Evolutionary conservation across 37 sponge, comb jelly and placozoan genomes (phyloP).

Genomic region (Oopsacas minuta): DNA sequence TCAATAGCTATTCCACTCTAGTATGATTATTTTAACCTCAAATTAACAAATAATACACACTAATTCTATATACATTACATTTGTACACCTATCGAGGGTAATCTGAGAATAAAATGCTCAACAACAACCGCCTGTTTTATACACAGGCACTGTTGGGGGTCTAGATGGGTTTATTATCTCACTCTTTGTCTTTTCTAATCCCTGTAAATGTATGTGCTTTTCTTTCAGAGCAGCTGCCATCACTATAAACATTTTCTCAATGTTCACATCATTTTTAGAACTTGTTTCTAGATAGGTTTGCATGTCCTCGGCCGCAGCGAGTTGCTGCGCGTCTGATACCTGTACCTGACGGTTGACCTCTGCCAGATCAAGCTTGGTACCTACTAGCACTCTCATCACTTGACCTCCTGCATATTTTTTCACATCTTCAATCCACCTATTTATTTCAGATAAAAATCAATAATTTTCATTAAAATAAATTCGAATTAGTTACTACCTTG

Average conservation of each 20-base stretch:
- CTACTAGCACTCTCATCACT: not conserved
- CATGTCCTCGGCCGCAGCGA: not conserved
- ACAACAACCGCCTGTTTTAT: not conserved
- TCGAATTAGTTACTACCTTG: not conserved
- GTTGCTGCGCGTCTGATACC: not conserved
- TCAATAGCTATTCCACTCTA: no score
- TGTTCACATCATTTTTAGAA: not conserved
- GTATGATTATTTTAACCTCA: no score
- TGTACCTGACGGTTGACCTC: not conserved
- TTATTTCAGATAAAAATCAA: not conserved
- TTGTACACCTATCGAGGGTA: not conserved
- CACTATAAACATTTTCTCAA: slow-evolving; percentile 1
- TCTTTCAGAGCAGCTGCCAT: not conserved
- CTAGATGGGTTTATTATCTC: not conserved
- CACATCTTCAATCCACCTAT: slow-evolving; percentile 19
- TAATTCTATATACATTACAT: not conserved
- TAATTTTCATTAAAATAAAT: not conserved
- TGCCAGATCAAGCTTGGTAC: not conserved
- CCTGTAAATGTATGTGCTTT: not conserved
- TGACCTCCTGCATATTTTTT: slow-evolving; percentile 3
- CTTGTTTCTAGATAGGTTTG: not conserved
- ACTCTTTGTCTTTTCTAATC: not conserved
- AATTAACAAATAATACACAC: not conserved
- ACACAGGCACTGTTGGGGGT: not conserved
- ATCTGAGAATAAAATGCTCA: not conserved